These are phyloP conservation scores for Panagrolaimus sp. DNA, from an alignment of 1,140 invertebrate genomes.

Conservation along the genomic window DNA sequence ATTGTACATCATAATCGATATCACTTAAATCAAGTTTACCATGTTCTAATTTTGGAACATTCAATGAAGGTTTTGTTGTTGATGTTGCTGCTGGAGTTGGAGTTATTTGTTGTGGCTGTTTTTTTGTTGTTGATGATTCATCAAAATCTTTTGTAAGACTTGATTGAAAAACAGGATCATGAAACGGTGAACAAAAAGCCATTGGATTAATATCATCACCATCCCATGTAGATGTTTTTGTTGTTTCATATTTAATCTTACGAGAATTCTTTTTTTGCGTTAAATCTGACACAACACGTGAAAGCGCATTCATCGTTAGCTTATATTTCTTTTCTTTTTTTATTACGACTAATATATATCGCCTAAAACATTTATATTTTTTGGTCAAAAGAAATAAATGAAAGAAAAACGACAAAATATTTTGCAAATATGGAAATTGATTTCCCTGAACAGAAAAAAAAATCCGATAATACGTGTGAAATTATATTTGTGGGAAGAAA, in stretches of 20 bases:
- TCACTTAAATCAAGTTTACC: neutral
- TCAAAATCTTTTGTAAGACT: neutral
- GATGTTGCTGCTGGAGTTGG: neutral
- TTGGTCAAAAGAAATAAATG: no score
- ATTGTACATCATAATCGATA: neutral
- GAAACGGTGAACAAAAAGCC: neutral
- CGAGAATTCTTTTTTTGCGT: neutral
- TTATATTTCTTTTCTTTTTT: no score
- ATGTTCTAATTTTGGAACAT: slow-evolving; percentile 7
- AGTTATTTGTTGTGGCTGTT: no score
- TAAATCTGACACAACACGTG: slow-evolving; percentile 14
- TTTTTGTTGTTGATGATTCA: no score
- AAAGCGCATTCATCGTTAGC: slow-evolving; percentile 1
- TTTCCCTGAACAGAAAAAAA: no score
- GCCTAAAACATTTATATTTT: no score
- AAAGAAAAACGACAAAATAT: no score
- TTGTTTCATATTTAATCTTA: neutral
- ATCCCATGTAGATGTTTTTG: neutral
- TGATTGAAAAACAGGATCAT: neutral
- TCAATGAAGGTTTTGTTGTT: neutral
- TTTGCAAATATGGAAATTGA: no score
- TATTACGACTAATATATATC: no score
- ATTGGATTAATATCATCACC: neutral
- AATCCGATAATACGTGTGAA: no score
- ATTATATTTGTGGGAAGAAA: no score